These are phyloP conservation scores for Ditula angustiorana DNA, from an alignment of 2,888 invertebrate species.

Conservation along the genomic window DNA sequence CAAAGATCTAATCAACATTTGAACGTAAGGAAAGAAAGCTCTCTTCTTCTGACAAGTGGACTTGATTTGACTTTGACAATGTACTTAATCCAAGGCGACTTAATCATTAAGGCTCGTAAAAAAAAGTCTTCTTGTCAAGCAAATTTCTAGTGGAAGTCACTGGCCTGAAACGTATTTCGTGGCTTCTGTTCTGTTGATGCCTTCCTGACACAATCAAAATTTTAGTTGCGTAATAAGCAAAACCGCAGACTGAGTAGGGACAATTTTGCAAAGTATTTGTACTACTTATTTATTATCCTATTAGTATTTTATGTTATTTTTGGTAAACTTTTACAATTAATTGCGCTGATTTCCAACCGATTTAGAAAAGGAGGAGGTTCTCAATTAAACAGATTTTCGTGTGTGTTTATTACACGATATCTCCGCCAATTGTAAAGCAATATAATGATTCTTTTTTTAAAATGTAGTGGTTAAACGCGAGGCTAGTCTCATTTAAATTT, in stretches of 20 bases:
- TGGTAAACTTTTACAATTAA: too few relatives aligned
- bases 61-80: constrained; percentile 27
- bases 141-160: constrained; percentile 14
- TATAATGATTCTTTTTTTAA: too few relatives aligned
- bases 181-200: constrained; percentile 1
- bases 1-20: constrained; percentile 25
- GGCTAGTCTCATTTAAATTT: too few relatives aligned
- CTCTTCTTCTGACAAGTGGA: constrained; percentile 17
- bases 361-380: too few relatives aligned
- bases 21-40: constrained; percentile 17
- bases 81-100: too few relatives aligned
- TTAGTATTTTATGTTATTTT: too few relatives aligned
- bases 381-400: too few relatives aligned
- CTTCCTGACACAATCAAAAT: neutral
- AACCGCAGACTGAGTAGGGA: neutral
- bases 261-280: neutral
- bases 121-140: constrained; percentile 16
- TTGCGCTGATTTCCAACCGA: too few relatives aligned
- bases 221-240: neutral
- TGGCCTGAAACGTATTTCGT: neutral
- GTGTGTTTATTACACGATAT: too few relatives aligned
- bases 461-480: too few relatives aligned
- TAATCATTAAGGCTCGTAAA: constrained; percentile 26
- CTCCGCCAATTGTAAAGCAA: too few relatives aligned
- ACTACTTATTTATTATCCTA: too few relatives aligned